Conservation (phyloP, 2,113 vertebrate genomes). For the Hypanus sabinus region DNA sequence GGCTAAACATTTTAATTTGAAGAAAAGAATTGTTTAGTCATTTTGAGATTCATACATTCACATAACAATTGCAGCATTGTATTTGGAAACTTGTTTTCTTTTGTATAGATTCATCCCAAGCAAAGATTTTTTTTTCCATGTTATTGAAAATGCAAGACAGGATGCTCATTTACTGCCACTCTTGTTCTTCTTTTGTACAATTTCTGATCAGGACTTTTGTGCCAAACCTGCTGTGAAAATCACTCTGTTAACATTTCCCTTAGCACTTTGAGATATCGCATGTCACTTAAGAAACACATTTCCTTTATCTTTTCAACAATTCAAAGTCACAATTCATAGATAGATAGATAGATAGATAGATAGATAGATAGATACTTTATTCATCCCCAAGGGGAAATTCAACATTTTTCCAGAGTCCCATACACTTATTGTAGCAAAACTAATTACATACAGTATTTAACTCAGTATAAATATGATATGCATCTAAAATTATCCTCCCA, state of each 20-base stretch:
- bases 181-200: not conserved
- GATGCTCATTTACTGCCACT: not conserved
- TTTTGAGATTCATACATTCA: not conserved
- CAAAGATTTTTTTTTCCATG: not conserved
- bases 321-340: not conserved
- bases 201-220: not conserved
- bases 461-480: too few relatives aligned
- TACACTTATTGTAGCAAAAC: too few relatives aligned
- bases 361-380: too few relatives aligned
- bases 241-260: not conserved
- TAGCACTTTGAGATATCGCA: not conserved
- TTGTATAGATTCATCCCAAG: not conserved
- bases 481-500: too few relatives aligned
- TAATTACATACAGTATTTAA: too few relatives aligned
- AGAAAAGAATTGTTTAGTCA: slow-evolving; percentile 13
- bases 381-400: too few relatives aligned
- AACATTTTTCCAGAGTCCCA: too few relatives aligned
- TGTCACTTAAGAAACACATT: not conserved
- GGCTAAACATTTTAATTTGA: not conserved
- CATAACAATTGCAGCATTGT: not conserved
- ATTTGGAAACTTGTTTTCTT: not conserved
- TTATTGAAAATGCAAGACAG: not conserved
- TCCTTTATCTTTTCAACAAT: not conserved
- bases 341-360: too few relatives aligned
- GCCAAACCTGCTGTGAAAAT: not conserved